These are phyloP conservation scores for Camelus bactrianus DNA, from an alignment of 2,113 vertebrate species.

Conservation along the genomic window DNA sequence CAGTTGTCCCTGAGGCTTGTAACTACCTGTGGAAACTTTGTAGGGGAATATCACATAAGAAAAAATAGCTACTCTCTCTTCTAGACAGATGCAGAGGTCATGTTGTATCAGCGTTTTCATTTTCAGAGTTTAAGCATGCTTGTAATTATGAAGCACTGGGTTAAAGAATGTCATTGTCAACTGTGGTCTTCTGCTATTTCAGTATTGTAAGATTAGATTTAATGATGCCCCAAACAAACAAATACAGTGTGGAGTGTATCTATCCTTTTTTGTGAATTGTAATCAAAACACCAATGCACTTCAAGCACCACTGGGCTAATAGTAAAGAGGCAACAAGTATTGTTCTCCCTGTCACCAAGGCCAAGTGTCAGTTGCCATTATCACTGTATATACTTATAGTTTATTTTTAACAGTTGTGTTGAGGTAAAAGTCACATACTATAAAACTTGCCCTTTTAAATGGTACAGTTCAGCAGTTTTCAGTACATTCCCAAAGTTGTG, in stretches of 20 bases:
- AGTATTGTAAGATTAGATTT: background rate
- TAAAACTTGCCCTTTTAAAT: background rate
- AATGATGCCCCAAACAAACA: background rate
- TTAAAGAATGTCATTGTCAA: background rate
- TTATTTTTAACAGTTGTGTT: background rate
- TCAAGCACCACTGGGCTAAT: background rate
- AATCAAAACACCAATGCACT: background rate
- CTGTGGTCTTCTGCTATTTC: background rate
- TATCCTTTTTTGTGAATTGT: background rate
- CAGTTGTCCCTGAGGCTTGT: background rate
- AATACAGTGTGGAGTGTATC: background rate
- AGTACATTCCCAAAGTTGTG: background rate
- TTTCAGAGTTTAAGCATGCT: background rate
- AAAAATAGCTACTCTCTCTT: background rate
- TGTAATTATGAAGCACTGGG: background rate
- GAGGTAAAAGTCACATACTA: background rate
- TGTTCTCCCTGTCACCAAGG: background rate
- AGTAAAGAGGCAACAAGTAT: background rate
- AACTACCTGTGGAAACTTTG: background rate
- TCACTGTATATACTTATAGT: background rate
- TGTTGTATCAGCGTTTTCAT: background rate
- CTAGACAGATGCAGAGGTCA: background rate
- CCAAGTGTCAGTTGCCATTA: background rate
- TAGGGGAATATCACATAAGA: background rate
- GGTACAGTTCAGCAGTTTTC: background rate